Evolutionary conservation across 1,140 invertebrate genomes (phyloP).

Genomic region (Adelges cooleyi): DNA sequence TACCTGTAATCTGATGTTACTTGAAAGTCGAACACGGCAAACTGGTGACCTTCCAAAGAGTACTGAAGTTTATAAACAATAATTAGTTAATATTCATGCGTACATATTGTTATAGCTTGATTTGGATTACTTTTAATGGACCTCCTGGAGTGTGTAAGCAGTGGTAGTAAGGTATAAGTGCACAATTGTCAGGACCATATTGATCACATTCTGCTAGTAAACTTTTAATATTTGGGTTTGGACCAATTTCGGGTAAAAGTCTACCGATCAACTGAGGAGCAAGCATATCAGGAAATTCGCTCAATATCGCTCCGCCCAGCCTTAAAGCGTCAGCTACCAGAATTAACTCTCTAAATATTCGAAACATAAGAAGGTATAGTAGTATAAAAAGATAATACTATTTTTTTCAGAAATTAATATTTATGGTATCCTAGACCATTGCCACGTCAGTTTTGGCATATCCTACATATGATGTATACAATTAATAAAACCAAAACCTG

Average conservation of each 20-base stretch:
- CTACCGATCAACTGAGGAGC: conserved; percentile 88
- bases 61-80: conserved; percentile 49
- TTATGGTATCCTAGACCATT: conserved; percentile 6
- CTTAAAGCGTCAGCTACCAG: conserved; percentile 88
- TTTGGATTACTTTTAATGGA: conserved; percentile 79
- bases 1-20: conserved; percentile 85
- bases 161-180: conserved; percentile 83
- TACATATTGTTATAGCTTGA: neutral
- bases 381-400: neutral
- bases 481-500: conserved; percentile 4
- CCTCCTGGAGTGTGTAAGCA: conserved; percentile 95
- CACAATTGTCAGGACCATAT: conserved; percentile 74
- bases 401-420: neutral
- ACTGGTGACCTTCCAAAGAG: conserved; percentile 93
- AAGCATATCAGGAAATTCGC: conserved; percentile 87
- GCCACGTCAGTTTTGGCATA: conserved; percentile 14
- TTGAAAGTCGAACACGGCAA: conserved; percentile 90
- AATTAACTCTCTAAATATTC: conserved; percentile 65
- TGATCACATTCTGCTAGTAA: conserved; percentile 81
- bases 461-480: conserved; percentile 8
- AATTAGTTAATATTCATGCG: neutral
- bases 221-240: conserved; percentile 71
- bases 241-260: conserved; percentile 78
- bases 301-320: conserved; percentile 79
- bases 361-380: neutral